Percentiles rank a stretch among this genome's conserved stretches.
Conservation (phyloP, 2,797 vertebrate species). For the Chiloscyllium punctatum region DNA sequence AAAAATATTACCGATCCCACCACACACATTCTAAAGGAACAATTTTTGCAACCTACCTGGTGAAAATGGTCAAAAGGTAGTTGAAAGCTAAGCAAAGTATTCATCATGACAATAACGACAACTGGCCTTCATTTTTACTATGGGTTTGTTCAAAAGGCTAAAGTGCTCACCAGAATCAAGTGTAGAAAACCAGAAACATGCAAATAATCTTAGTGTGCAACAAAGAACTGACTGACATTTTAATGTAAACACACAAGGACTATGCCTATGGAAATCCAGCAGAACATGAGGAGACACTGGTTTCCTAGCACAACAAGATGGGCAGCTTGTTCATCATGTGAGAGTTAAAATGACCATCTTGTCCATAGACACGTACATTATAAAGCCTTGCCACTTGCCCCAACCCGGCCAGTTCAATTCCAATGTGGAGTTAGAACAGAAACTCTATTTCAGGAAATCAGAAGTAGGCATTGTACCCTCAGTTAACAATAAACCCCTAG, state of each 20-base stretch:
- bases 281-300: background rate
- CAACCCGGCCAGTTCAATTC: background rate
- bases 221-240: no score
- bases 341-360: background rate
- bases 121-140: background rate
- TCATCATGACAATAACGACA: background rate
- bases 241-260: no score
- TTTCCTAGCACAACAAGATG: background rate
- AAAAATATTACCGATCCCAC: background rate
- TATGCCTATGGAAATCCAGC: background rate
- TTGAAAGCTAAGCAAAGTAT: no score
- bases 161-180: background rate
- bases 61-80: no score
- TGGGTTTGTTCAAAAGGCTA: background rate
- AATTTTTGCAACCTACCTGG: background rate
- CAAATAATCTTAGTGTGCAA: no score
- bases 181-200: background rate
- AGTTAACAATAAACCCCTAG: background rate
- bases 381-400: background rate
- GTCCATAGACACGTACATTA: background rate
- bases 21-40: background rate
- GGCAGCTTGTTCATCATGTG: background rate
- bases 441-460: background rate
- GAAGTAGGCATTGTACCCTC: background rate
- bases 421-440: background rate